A percentile compares a stretch with the other conserved stretches of the same genome.
Evolutionary conservation across 2,888 invertebrate species (phyloP).

Genomic region (Entomobrya multifasciata): DNA sequence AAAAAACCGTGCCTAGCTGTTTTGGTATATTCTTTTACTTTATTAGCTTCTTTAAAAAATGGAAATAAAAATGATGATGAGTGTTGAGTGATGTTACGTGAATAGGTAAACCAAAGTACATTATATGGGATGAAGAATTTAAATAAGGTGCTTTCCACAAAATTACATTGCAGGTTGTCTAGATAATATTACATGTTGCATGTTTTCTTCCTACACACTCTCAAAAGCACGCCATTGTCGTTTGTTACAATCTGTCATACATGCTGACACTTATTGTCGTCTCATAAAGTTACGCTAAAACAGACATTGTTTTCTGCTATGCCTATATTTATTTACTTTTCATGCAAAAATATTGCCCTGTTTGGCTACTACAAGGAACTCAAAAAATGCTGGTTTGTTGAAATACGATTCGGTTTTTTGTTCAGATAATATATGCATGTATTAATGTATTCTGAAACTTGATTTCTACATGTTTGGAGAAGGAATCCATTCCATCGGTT

Average conservation of each 20-base stretch:
- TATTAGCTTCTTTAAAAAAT: constrained; percentile 54
- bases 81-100: too few species aligned
- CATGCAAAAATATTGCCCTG: constrained; percentile 53
- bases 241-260: constrained; percentile 46
- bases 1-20: background rate
- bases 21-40: constrained; percentile 16
- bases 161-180: constrained; percentile 7
- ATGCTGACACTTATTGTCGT: constrained; percentile 60
- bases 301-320: constrained; percentile 47
- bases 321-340: constrained; percentile 57
- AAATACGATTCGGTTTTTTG: constrained; percentile 1
- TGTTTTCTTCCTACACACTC: constrained; percentile 28
- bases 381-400: constrained; percentile 45
- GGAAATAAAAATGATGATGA: constrained; percentile 56
- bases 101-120: too few species aligned
- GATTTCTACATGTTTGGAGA: background rate
- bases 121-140: constrained; percentile 21
- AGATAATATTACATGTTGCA: constrained; percentile 10
- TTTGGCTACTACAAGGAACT: constrained; percentile 28
- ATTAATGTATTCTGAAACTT: background rate
- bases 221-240: constrained; percentile 39
- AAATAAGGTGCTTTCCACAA: constrained; percentile 6
- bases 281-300: constrained; percentile 55
- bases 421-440: constrained; percentile 12
- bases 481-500: constrained; percentile 16